phyloP scores from a whole-genome alignment of 2,888 invertebrate genomes.

The Noctua janthina region DNA sequence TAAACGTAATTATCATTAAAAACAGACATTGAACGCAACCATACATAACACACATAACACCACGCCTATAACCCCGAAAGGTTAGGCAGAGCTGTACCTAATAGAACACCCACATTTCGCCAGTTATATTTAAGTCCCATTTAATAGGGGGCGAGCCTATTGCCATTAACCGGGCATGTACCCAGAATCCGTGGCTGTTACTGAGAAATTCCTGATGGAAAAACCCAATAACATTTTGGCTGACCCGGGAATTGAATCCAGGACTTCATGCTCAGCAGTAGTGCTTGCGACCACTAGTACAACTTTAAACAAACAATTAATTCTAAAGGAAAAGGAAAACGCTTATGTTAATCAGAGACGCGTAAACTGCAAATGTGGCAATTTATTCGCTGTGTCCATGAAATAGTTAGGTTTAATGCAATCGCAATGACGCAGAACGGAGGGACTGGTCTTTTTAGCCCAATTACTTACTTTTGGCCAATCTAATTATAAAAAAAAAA shows the following conservation, averaged over 20 bases:
- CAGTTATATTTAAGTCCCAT: too few relatives aligned
- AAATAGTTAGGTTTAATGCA: slow-evolving; percentile 39
- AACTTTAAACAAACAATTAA: slow-evolving; percentile 34
- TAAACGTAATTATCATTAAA: not conserved
- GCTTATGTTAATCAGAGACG: slow-evolving; percentile 66
- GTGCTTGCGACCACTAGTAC: not conserved
- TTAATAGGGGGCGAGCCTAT: not conserved
- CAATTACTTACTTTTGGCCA: not conserved
- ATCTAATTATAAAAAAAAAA: not conserved
- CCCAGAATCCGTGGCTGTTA: not conserved
- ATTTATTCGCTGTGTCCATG: slow-evolving; percentile 47
- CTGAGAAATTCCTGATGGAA: not conserved
- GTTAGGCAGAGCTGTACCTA: too few relatives aligned
- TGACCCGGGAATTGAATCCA: not conserved
- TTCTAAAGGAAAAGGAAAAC: slow-evolving; percentile 54
- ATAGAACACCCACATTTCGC: too few relatives aligned
- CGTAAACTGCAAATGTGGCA: slow-evolving; percentile 59
- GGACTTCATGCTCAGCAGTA: not conserved
- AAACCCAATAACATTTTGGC: not conserved
- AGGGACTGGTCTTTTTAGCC: not conserved
- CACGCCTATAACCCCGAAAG: too few relatives aligned
- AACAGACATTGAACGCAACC: not conserved
- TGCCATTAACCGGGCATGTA: not conserved
- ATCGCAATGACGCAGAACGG: slow-evolving; percentile 33
- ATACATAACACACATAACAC: slow-evolving; percentile 8